Conservation (phyloP, 2,797 vertebrate species). For the Acanthurus lineatus region DNA sequence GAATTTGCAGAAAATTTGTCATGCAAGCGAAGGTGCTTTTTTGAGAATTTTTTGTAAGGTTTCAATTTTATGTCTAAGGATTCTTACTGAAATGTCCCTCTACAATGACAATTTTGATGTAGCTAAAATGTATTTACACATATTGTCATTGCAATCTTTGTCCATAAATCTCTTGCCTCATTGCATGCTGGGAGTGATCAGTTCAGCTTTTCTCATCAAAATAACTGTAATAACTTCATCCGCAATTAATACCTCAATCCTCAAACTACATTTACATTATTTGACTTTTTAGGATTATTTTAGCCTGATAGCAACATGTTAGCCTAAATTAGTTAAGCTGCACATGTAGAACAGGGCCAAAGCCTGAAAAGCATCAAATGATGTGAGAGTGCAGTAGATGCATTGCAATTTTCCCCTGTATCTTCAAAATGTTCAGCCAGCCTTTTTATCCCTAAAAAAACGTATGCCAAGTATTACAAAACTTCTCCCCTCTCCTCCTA, state of each 20-base stretch:
- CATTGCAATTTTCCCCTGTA: not conserved
- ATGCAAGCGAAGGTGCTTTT: not conserved
- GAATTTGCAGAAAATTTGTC: not conserved
- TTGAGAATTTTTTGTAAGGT: not conserved
- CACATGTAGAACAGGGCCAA: not conserved
- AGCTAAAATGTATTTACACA: not conserved
- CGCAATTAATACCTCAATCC: not conserved
- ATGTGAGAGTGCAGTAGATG: not conserved
- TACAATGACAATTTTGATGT: no score
- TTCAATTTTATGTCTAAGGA: not conserved
- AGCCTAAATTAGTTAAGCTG: not conserved
- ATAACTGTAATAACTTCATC: no score
- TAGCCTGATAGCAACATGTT: not conserved
- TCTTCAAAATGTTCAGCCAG: not conserved
- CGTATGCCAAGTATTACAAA: no score
- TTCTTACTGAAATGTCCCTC: not conserved
- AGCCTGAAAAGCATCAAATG: not conserved
- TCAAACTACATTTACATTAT: not conserved
- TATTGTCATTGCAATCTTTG: no score
- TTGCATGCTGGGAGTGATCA: not conserved
- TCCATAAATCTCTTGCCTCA: not conserved
- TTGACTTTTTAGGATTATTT: not conserved
- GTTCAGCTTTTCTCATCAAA: no score
- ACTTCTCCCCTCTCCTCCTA: conserved; percentile 17
- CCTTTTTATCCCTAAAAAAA: no score